Percentiles rank a stretch among this genome's conserved stretches.
These are phyloP conservation scores for Lepidurus arcticus DNA, from an alignment of 1,140 invertebrate genomes.

Conservation along the genomic window DNA sequence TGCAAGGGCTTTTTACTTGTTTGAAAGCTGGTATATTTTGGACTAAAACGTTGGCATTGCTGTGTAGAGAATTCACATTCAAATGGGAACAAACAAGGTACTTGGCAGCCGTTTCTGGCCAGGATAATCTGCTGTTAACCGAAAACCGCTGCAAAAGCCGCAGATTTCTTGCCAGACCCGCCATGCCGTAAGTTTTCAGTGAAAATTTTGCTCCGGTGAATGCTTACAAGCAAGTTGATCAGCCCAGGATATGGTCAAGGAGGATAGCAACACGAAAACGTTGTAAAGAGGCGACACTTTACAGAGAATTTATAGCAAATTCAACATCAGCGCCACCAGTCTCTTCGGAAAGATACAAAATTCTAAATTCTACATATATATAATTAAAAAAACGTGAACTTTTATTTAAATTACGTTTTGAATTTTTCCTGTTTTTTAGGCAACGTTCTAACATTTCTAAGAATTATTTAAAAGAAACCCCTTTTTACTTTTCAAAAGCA, in stretches of 20 bases:
- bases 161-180: not conserved
- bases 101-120: not conserved
- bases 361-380: not conserved
- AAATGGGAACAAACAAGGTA: not conserved
- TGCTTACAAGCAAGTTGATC: not conserved
- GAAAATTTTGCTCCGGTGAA: not conserved
- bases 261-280: not conserved
- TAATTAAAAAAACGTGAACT: not conserved
- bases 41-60: not conserved
- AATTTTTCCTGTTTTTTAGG: no score
- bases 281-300: not conserved
- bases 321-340: not conserved
- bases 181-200: not conserved
- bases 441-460: no score
- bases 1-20: not conserved
- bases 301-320: not conserved
- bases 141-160: not conserved
- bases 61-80: not conserved
- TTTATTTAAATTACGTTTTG: no score
- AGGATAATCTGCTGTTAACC: not conserved
- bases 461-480: no score
- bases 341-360: not conserved
- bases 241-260: not conserved
- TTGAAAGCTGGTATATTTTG: conserved; percentile 2
- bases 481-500: no score